Base-by-base conservation (phyloP, 2,797 vertebrate species). In the Nyctibius grandis region DNA sequence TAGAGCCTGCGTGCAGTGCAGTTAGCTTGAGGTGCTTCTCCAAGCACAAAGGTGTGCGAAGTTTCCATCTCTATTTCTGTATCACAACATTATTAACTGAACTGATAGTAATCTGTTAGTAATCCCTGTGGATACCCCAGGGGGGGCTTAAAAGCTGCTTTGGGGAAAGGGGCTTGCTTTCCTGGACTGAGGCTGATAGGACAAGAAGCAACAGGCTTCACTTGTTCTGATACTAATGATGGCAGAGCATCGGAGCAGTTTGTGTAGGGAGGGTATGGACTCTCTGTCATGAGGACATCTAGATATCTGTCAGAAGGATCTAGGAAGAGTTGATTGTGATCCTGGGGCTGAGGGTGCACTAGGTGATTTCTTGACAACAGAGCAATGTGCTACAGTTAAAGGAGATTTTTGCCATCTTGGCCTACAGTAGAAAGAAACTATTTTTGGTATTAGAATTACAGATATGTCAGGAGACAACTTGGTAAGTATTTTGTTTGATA, bases 51-150 rank as follows among this genome's bases (percentile, higher is more conserved):
- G 15, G 1, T n/a, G 5, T 9, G 16, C 67, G 23, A 40, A 42
- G n/a, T n/a, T 81, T 77, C 61, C 36, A 14, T 21, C n/a, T 86
- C 33, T 79, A 0, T 36, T 65, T 54, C 64, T 73, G 5, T 42
- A 48, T 18, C n/a, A 34, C 44, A 74, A 0, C 15, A 0, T 54
- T 40, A 33, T n/a, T 33, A 40, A 33, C 15, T 17, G 57, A 31
- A 77, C 7, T 8, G 18, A 3, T 2, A 9, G 8, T 12, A 12
- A 56, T 36, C 42, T 50, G 51, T 4, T 36, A 59, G n/a, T 17
- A 67, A 3, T 23, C 25, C 54, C 40, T 12, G 47, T 26, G 38
- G 21, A 5, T 61, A 25, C 23, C 2, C 0, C 14, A 7, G 0
- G 0, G 5, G 14, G 9, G 11, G 9, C 18, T 88, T 77, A 20